These are phyloP conservation scores for Orientallactaga bullata DNA, from an alignment of 2,113 vertebrate genomes.

Conservation along the genomic window DNA sequence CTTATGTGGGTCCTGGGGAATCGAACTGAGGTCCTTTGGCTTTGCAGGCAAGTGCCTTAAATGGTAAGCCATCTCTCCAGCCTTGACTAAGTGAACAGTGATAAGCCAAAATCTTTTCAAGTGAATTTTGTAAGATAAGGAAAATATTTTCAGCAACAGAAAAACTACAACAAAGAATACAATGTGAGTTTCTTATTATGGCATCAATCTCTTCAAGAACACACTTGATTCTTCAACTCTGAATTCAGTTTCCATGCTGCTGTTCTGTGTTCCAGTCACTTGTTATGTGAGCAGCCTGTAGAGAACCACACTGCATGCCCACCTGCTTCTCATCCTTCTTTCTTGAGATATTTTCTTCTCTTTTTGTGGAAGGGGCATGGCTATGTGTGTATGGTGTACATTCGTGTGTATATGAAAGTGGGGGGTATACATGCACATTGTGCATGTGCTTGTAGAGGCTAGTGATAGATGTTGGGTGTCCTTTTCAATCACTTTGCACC, in stretches of 20 bases:
- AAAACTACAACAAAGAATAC: background rate
- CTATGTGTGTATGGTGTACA: no score
- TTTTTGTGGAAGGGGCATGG: no score
- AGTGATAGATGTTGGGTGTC: no score
- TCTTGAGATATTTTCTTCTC: no score
- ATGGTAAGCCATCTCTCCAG: no score
- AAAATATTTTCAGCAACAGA: background rate
- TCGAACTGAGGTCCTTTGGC: no score
- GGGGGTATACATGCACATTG: no score
- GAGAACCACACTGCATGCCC: fast-evolving
- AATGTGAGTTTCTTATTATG: background rate
- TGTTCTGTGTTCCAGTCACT: background rate
- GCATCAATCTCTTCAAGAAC: background rate
- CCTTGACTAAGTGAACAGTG: background rate
- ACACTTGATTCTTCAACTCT: background rate
- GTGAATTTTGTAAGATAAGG: background rate
- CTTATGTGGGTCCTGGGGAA: no score
- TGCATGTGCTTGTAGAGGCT: no score
- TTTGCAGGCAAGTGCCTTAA: no score
- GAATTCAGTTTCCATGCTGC: background rate
- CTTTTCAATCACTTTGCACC: no score
- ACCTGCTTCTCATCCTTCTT: background rate
- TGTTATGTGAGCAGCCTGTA: background rate
- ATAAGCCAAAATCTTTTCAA: background rate
- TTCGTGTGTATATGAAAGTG: no score